A percentile compares a stretch with the other conserved stretches of the same genome.
These are phyloP conservation scores for Agrotis puta DNA, from an alignment of 2,888 invertebrate species.

Conservation along the genomic window DNA sequence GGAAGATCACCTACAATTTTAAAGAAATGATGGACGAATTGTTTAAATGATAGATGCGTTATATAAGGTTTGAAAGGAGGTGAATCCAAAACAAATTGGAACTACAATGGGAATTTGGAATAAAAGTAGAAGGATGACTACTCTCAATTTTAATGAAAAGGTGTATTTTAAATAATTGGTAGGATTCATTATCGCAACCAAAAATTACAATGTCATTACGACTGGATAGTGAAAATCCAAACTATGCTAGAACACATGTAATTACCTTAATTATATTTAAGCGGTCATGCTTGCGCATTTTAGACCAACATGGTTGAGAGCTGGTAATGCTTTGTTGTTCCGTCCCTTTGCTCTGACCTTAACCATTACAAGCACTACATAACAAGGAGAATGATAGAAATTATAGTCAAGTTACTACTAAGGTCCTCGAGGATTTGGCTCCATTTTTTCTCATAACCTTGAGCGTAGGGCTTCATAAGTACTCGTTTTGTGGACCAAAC, in stretches of 20 bases:
- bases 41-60: not conserved
- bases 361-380: not conserved
- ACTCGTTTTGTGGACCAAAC: no score
- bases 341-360: slow-evolving; percentile 1
- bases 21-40: not conserved
- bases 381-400: not conserved
- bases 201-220: slow-evolving; percentile 5
- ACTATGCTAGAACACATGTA: not conserved
- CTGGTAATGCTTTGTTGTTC: not conserved
- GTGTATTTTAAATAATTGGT: not conserved
- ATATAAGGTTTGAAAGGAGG: not conserved
- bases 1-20: not conserved
- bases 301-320: not conserved
- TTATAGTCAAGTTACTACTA: not conserved
- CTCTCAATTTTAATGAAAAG: not conserved
- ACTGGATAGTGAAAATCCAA: slow-evolving; percentile 1
- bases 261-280: slow-evolving; percentile 9
- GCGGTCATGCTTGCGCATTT: not conserved
- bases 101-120: not conserved
- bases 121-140: not conserved
- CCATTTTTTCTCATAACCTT: no score
- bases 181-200: slow-evolving; percentile 6
- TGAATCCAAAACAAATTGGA: not conserved
- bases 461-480: no score
- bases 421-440: no score